Evolutionary conservation across 2,888 invertebrate genomes (phyloP).

Genomic region (Galeopsomyia nigrocyanea): DNA sequence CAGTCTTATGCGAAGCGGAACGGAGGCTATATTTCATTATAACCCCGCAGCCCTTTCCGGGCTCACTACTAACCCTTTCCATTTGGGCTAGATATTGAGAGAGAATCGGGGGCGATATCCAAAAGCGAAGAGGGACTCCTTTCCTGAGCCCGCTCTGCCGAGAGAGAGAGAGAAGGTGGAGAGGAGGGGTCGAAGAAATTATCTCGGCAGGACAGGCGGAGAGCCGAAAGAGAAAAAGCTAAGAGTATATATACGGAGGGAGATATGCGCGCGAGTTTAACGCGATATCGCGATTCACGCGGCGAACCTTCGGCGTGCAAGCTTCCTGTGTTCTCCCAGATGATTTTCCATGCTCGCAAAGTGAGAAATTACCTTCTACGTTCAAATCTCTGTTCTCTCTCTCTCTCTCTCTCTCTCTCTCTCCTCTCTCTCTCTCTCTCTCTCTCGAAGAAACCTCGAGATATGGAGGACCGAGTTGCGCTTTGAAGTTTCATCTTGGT

Average conservation of each 20-base stretch:
- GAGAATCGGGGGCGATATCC: conserved; percentile 24
- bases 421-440: too few relatives aligned
- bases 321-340: neutral
- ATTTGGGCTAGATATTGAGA: conserved; percentile 63
- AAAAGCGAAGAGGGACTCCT: too few relatives aligned
- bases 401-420: too few relatives aligned
- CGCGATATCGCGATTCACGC: neutral
- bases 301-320: neutral
- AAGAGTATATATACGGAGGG: neutral
- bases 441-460: too few relatives aligned
- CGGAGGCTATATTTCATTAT: conserved; percentile 69
- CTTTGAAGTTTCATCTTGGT: too few relatives aligned
- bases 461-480: too few relatives aligned
- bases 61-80: conserved; percentile 64
- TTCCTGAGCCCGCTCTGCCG: too few relatives aligned
- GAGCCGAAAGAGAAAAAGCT: neutral
- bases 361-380: too few relatives aligned
- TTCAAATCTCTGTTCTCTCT: too few relatives aligned
- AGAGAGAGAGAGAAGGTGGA: neutral
- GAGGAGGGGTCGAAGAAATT: conserved; percentile 35
- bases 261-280: conserved; percentile 1
- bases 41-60: conserved; percentile 67
- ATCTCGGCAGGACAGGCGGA: conserved; percentile 43
- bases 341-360: neutral
- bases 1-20: conserved; percentile 68